Evolutionary conservation across 2,113 vertebrate species (phyloP).

Genomic region (Glaucomys volans): DNA sequence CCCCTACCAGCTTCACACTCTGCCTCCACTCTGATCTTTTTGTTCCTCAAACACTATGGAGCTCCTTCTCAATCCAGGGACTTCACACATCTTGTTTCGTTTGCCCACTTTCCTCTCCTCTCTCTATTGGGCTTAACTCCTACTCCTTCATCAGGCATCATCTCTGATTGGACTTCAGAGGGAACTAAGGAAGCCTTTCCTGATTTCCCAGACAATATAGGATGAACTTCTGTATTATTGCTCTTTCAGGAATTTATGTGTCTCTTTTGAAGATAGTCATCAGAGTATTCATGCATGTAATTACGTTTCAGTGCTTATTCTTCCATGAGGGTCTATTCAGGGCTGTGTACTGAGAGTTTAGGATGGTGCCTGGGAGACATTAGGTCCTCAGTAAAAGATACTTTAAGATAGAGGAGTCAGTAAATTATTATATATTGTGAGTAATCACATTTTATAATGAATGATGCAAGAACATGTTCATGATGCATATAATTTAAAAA

Average conservation of each 20-base stretch:
- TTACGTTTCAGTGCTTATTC: background rate
- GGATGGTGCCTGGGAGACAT: background rate
- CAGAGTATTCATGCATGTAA: background rate
- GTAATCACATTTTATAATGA: slow-evolving; percentile 7
- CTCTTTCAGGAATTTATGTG: background rate
- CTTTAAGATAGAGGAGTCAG: slow-evolving; percentile 2
- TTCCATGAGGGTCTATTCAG: background rate
- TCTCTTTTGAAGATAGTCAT: background rate
- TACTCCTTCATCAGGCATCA: background rate
- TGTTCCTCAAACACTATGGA: background rate
- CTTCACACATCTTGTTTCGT: background rate
- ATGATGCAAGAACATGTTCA: background rate
- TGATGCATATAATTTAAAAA: background rate
- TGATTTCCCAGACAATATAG: background rate
- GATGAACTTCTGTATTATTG: background rate
- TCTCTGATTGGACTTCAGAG: background rate
- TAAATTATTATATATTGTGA: background rate
- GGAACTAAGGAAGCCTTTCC: background rate
- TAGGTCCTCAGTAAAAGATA: background rate
- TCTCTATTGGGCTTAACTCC: background rate
- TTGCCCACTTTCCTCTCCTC: background rate
- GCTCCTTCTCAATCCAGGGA: background rate
- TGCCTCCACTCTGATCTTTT: background rate
- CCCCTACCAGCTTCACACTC: background rate
- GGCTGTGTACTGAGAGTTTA: background rate